Percentiles rank a stretch among this genome's conserved stretches.
These are phyloP conservation scores for Melanotaenia nigrans DNA, from an alignment of 2,797 vertebrate genomes.

Conservation along the genomic window DNA sequence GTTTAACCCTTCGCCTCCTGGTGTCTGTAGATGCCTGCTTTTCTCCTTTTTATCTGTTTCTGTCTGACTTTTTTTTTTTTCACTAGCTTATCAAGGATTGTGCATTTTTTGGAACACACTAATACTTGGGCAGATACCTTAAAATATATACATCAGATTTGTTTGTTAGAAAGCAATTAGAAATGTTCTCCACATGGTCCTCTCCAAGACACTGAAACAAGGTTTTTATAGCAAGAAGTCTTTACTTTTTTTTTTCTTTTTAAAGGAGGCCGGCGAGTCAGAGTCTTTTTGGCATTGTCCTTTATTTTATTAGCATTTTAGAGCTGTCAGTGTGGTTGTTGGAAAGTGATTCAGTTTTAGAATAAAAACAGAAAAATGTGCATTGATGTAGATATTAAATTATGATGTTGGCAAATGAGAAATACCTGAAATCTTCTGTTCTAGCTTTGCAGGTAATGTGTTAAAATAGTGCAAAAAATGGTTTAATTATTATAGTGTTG, in stretches of 20 bases:
- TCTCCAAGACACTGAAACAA: conserved; percentile 23
- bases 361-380: conserved; percentile 7
- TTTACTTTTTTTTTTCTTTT: background rate
- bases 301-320: conserved; percentile 9
- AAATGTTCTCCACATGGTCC: conserved; percentile 11
- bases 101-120: background rate
- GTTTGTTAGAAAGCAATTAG: conserved; percentile 28
- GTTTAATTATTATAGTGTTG: conserved; percentile 18
- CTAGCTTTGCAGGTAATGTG: background rate
- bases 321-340: conserved; percentile 1
- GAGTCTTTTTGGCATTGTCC: conserved; percentile 4
- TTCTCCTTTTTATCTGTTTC: conserved; percentile 45
- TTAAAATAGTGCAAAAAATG: conserved; percentile 4
- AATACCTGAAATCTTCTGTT: background rate
- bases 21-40: conserved; percentile 70
- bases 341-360: conserved; percentile 4
- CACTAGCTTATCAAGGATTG: conserved; percentile 24
- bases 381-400: background rate
- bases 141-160: conserved; percentile 10
- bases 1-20: conserved; percentile 95
- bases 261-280: conserved; percentile 21
- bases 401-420: conserved; percentile 16
- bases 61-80: conserved; percentile 10
- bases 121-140: background rate
- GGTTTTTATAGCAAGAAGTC: conserved; percentile 15